Evolutionary conservation across 2,797 vertebrate genomes (phyloP), one percentile per base, ranked within the genome.

Genomic region (Naso thynnoides): DNA sequence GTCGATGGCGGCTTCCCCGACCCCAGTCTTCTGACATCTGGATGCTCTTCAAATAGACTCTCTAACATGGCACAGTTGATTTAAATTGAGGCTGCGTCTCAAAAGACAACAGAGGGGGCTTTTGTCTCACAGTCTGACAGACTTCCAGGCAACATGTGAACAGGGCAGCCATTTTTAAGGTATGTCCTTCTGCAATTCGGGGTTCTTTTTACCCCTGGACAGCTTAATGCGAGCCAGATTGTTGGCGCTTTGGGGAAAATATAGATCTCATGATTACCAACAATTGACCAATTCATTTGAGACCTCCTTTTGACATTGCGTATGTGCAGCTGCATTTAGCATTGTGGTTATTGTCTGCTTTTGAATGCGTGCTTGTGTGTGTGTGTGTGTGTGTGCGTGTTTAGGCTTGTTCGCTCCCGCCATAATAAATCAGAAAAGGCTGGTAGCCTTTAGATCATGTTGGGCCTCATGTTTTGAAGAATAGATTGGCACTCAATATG

Each of bases 241-340:
- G 85, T 69, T 58, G 52, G 77, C 71, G 83, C 82, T 82, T 78
- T 48, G 41, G 72, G 79, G 76, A 76, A 91, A 89, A 90, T 89
- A 89, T 90, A 92, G 88, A 91, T 91, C 86, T 85, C 82, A 78
- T 88, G 87, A 91, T 92, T 90, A 90, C 86, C 81, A 92, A 91
- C 88, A 91, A 92, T 85, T 89, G 90, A 92, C 87, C 89, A 89
- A 91, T 92, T 91, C 88, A 93, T 91, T 88, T 84, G 81, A 91
- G 86, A 73, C 70, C 78, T 78, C 57, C 73, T 91, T n/a, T 85
- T 79, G 84, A 90, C 83, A 63, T 84, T 69, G 49, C 31, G 31
- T 76, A 70, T 88, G 79, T 85, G 86, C 85, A 87, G 88, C 86
- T 92, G 88, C 77, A 78, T 86, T 85, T 38, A 3, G 64, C 79